Percentiles rank a stretch among this genome's conserved stretches.
These are phyloP conservation scores for Notarius lentiginosus DNA, from an alignment of 2,113 vertebrate species.

Conservation along the genomic window DNA sequence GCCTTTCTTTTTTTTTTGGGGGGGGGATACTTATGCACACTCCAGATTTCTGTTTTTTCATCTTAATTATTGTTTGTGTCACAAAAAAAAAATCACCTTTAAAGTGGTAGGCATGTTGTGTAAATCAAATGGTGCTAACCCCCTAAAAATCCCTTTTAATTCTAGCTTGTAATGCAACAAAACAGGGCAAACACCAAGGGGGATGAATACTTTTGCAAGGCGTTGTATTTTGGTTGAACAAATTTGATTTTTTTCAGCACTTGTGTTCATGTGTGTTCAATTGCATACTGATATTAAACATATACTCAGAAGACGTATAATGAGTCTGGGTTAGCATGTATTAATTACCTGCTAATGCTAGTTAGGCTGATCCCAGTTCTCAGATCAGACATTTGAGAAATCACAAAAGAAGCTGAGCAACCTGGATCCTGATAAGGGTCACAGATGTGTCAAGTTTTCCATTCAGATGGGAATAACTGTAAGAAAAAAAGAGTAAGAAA, in stretches of 20 bases:
- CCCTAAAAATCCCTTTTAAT: too few relatives aligned
- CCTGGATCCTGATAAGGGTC: neutral
- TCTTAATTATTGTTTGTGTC: too few relatives aligned
- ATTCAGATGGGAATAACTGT: neutral
- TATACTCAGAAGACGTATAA: too few relatives aligned
- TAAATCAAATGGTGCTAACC: too few relatives aligned
- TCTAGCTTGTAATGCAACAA: too few relatives aligned
- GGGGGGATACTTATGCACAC: too few relatives aligned
- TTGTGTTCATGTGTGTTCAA: neutral
- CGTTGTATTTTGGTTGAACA: neutral
- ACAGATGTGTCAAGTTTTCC: neutral
- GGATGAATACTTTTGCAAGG: too few relatives aligned
- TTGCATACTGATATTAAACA: neutral
- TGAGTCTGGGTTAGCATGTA: neutral
- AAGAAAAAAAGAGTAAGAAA: neutral
- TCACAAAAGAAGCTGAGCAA: neutral
- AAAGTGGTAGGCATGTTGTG: too few relatives aligned
- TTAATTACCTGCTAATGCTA: neutral
- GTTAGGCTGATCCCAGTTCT: neutral
- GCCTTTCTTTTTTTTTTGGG: too few relatives aligned
- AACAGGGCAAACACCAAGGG: too few relatives aligned
- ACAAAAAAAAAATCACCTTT: too few relatives aligned
- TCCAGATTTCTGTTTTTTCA: too few relatives aligned
- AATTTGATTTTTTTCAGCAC: neutral
- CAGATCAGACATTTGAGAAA: neutral